Evolutionary conservation across 1,140 invertebrate genomes (phyloP).

Genomic region (Magallana gigas): DNA sequence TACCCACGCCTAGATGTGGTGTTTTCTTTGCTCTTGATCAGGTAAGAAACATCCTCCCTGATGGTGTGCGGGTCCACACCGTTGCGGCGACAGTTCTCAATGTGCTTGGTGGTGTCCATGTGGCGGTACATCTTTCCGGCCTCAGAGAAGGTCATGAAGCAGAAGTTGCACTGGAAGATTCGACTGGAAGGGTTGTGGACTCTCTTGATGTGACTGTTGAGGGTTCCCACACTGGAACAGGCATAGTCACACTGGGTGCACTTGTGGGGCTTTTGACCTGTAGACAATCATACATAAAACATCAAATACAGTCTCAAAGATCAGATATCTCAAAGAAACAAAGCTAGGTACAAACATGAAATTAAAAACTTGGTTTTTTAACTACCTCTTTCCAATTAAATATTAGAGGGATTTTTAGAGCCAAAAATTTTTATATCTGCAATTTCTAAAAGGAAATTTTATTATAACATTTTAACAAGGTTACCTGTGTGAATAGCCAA

Average conservation of each 20-base stretch:
- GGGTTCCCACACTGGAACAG: neutral
- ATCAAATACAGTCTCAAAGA: neutral
- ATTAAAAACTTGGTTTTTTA: too few relatives aligned
- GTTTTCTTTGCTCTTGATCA: conserved; percentile 10
- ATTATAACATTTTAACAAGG: neutral
- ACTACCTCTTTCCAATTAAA: too few relatives aligned
- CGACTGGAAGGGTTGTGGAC: conserved; percentile 7
- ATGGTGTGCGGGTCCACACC: conserved; percentile 27
- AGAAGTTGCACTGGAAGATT: conserved; percentile 33
- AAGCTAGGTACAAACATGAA: too few relatives aligned
- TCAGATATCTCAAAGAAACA: too few relatives aligned
- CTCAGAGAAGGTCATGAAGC: conserved; percentile 19
- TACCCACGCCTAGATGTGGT: neutral
- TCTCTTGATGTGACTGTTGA: conserved; percentile 30
- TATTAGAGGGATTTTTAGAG: too few relatives aligned
- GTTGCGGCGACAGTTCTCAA: neutral
- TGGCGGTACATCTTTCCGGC: conserved; percentile 28
- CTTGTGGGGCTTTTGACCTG: conserved; percentile 26
- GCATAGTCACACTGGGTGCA: conserved; percentile 21
- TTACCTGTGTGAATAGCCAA: conserved; percentile 38
- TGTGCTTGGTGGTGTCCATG: conserved; percentile 28
- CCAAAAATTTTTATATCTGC: too few relatives aligned
- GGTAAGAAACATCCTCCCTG: conserved; percentile 13
- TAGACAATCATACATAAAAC: neutral
- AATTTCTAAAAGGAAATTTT: too few relatives aligned